Conservation (phyloP, 2,888 invertebrate species). For the Dynastes maya region DNA sequence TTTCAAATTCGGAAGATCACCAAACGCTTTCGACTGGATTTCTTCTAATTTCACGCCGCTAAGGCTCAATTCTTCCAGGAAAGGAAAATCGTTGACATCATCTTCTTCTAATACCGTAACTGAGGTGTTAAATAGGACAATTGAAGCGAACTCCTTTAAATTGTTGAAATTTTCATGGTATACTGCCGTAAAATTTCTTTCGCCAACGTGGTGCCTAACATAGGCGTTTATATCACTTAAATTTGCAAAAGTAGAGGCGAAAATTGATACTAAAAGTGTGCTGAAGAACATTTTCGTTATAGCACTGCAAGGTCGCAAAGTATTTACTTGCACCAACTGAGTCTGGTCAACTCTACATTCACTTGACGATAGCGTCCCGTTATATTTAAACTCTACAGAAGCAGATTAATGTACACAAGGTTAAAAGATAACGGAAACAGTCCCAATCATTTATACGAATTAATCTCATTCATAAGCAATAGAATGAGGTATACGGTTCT, state of each 20-base stretch:
- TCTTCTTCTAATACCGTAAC: neutral
- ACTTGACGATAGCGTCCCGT: too few species aligned
- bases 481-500: too few species aligned
- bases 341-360: too few species aligned
- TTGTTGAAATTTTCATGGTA: constrained; percentile 1
- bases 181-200: constrained; percentile 3
- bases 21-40: neutral
- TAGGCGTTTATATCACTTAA: constrained; percentile 22
- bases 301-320: too few species aligned
- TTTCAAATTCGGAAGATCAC: constrained; percentile 17
- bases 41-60: neutral
- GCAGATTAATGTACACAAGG: too few species aligned
- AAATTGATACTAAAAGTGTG: too few species aligned
- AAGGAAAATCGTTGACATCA: neutral
- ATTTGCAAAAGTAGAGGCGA: neutral
- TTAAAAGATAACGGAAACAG: too few species aligned
- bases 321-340: too few species aligned
- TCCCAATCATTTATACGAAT: too few species aligned
- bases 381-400: too few species aligned
- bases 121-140: neutral
- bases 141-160: constrained; percentile 10
- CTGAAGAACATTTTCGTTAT: too few species aligned
- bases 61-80: constrained; percentile 5
- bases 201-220: neutral
- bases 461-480: too few species aligned